These are phyloP conservation scores for Cheilosia soror DNA, from an alignment of 2,888 invertebrate species.

Conservation along the genomic window DNA sequence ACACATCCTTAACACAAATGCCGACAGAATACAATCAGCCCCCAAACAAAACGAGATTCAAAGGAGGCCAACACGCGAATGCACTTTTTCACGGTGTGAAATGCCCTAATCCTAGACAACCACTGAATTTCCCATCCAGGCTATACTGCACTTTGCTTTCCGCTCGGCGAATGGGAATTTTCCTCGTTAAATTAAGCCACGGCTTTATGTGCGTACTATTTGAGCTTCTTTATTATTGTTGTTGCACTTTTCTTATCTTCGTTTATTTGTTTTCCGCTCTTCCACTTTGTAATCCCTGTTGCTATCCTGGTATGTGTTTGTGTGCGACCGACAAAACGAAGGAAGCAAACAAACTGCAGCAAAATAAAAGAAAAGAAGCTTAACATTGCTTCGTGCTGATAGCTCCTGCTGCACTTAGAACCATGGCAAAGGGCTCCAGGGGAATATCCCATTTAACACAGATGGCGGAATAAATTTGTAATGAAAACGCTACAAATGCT, in stretches of 20 bases:
- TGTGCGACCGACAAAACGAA: constrained; percentile 17
- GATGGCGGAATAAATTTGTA: constrained; percentile 48
- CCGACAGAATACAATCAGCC: constrained; percentile 50
- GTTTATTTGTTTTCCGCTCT: constrained; percentile 9
- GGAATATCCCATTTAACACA: constrained; percentile 60
- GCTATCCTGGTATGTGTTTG: constrained; percentile 18
- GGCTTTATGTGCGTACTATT: constrained; percentile 11
- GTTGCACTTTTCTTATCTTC: constrained; percentile 30
- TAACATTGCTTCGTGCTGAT: constrained; percentile 55
- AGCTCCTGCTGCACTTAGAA: constrained; percentile 53
- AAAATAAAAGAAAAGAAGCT: constrained; percentile 47
- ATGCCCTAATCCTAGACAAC: constrained; percentile 59
- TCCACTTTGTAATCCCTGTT: constrained; percentile 39
- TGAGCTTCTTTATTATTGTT: background rate
- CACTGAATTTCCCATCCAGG: constrained; percentile 43
- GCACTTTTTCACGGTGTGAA: constrained; percentile 63
- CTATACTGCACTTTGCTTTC: constrained; percentile 1
- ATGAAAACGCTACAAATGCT: constrained; percentile 58
- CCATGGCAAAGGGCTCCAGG: constrained; percentile 31
- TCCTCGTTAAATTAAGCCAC: constrained; percentile 66
- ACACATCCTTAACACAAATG: constrained; percentile 41
- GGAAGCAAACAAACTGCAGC: constrained; percentile 22
- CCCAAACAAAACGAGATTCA: constrained; percentile 45
- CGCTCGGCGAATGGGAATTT: constrained; percentile 50
- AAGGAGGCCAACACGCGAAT: constrained; percentile 69